Percentiles rank a stretch among this genome's conserved stretches.
These are phyloP conservation scores for Ormyrus pomaceus DNA, from an alignment of 2,888 invertebrate genomes.

Conservation along the genomic window DNA sequence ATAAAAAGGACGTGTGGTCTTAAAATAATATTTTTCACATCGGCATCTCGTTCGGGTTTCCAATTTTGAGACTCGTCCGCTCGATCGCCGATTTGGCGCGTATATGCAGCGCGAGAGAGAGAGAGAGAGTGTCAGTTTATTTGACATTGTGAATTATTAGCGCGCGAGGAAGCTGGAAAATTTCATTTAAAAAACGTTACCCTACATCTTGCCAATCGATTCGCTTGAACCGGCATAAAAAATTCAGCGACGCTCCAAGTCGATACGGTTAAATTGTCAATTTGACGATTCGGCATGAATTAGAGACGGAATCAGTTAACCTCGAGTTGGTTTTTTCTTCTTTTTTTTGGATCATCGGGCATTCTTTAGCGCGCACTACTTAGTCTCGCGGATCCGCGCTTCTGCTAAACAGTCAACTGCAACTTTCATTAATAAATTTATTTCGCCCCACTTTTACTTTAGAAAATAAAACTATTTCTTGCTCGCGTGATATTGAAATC, in stretches of 20 bases:
- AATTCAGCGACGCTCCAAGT: slow-evolving; percentile 18
- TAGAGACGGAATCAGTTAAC: slow-evolving; percentile 29
- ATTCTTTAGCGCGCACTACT: neutral
- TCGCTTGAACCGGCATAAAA: neutral
- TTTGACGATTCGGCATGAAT: slow-evolving; percentile 25
- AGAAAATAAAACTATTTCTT: too few relatives aligned
- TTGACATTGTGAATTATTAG: too few relatives aligned
- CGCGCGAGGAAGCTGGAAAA: neutral
- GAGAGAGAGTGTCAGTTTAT: too few relatives aligned
- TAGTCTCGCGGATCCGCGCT: too few relatives aligned
- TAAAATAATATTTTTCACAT: neutral
- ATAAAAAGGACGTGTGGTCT: neutral
- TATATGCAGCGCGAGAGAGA: too few relatives aligned
- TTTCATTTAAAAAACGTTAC: slow-evolving; percentile 12
- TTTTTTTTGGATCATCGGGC: slow-evolving; percentile 24
- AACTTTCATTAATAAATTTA: too few relatives aligned
- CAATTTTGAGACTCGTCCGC: too few relatives aligned
- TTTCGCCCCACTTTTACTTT: too few relatives aligned
- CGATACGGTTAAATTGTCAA: slow-evolving; percentile 28
- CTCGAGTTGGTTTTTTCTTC: neutral
- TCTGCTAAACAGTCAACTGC: too few relatives aligned
- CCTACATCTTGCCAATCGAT: slow-evolving; percentile 9
- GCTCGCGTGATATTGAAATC: too few relatives aligned
- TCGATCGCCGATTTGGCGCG: too few relatives aligned
- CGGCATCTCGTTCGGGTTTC: neutral